phyloP scores from a whole-genome alignment of 1,140 invertebrate species.

The Scaptomyza graminum region DNA sequence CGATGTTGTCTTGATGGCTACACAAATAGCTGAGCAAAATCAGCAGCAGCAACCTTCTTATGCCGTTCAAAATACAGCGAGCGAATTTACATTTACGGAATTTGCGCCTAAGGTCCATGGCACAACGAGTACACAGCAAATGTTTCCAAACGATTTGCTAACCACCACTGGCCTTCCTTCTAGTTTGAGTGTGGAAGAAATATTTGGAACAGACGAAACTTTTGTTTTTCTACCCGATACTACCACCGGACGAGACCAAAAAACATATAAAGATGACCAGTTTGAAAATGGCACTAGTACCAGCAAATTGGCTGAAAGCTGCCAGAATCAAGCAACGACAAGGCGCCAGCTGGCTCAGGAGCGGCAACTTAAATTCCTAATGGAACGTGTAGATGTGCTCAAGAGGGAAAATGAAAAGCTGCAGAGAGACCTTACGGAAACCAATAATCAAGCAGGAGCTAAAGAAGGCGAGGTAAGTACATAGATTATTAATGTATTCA shows the following conservation, averaged over 20 bases:
- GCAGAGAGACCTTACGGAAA: slow-evolving; percentile 59
- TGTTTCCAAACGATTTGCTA: slow-evolving; percentile 38
- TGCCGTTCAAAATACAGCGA: slow-evolving; percentile 4
- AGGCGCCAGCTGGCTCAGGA: slow-evolving; percentile 70
- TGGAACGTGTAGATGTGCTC: slow-evolving; percentile 65
- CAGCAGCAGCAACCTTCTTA: slow-evolving; percentile 31
- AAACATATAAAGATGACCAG: not conserved
- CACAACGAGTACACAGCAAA: slow-evolving; percentile 71
- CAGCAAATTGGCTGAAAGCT: slow-evolving; percentile 19
- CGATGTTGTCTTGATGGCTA: slow-evolving; percentile 72
- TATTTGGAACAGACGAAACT: slow-evolving; percentile 22
- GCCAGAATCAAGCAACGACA: slow-evolving; percentile 7
- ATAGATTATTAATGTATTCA: not conserved
- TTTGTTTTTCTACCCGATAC: slow-evolving; percentile 7
- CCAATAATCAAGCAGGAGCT: slow-evolving; percentile 52
- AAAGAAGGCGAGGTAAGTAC: slow-evolving; percentile 71
- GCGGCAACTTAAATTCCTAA: slow-evolving; percentile 71
- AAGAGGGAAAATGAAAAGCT: slow-evolving; percentile 73
- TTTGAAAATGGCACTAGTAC: not conserved
- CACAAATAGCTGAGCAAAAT: slow-evolving; percentile 61
- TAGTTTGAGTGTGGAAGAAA: slow-evolving; percentile 15
- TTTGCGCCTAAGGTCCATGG: slow-evolving; percentile 50
- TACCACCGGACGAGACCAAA: not conserved
- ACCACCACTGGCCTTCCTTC: not conserved
- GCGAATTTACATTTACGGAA: slow-evolving; percentile 62